These are phyloP conservation scores for Silurus glanis DNA, from an alignment of 2,113 vertebrate genomes.

Conservation along the genomic window DNA sequence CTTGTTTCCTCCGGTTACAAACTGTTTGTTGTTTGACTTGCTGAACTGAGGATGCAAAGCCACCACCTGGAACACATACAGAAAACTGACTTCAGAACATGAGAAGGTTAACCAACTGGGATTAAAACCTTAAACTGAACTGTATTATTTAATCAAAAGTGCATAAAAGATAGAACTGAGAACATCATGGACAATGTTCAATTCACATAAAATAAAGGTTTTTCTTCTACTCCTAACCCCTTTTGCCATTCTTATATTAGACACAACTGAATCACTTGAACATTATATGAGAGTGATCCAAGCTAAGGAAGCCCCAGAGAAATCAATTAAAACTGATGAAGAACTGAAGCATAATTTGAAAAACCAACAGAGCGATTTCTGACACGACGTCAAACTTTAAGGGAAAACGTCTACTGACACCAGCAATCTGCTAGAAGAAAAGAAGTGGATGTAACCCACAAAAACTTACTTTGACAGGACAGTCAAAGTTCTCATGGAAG, in stretches of 20 bases:
- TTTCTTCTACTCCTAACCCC: background rate
- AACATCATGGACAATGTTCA: background rate
- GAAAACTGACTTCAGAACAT: conserved; percentile 18
- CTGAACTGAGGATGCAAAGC: conserved; percentile 91
- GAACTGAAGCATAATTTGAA: conserved; percentile 35
- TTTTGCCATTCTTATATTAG: too few relatives aligned
- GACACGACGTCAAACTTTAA: conserved; percentile 43
- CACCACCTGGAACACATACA: conserved; percentile 70
- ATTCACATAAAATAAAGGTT: conserved; percentile 24
- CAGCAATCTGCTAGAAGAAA: conserved; percentile 3
- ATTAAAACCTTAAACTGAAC: background rate
- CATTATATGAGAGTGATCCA: conserved; percentile 26
- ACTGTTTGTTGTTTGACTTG: conserved; percentile 93
- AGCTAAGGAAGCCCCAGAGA: conserved; percentile 44
- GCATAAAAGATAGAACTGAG: background rate
- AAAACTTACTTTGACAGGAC: conserved; percentile 92
- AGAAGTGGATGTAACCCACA: conserved; percentile 1
- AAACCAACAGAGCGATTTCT: conserved; percentile 37
- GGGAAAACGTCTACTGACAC: conserved; percentile 26
- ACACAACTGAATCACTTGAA: too few relatives aligned
- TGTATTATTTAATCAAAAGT: background rate
- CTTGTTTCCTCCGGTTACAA: conserved; percentile 97
- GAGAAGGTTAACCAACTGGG: background rate
- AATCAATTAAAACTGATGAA: conserved; percentile 45
- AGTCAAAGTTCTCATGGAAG: conserved; percentile 96